Evolutionary conservation across 2,888 invertebrate genomes (phyloP), one percentile per base, ranked within the genome.

Genomic region (Alviniconcha strummeri): DNA sequence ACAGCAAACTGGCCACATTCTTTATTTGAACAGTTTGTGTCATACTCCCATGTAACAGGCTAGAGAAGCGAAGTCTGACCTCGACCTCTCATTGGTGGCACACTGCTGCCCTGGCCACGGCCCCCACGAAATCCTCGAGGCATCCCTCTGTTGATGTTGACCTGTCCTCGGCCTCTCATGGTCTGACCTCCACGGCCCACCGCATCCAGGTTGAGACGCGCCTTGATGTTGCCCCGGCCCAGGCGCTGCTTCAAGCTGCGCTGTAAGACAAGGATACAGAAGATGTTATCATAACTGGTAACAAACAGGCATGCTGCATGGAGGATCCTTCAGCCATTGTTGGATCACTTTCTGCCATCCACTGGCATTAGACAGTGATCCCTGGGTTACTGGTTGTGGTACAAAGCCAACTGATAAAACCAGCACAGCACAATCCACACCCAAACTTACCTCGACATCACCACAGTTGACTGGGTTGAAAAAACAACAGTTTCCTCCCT

Each of bases 151-250:
- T 76, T 76, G 9, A 80, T 69, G 80, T n/a, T 56, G 13, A n/a
- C 64, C 64, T 52, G 64, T 4, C 85, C 84, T 13, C 86, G 79
- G 4, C 88, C 85, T 64, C 88, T 81, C 54, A 75, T 72, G 8
- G 83, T 78, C 7, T 88, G 86, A 55, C 92, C 86, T 11, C 89
- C 88, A 13, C 91, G 85, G 13, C 90, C 90, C 11, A 83, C 85
- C 52, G 86, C 88, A n/a, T 88, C 86, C 84, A 91, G 84, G 19
- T 89, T 89, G 56, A 92, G 87, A n/a, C 91, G 86, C 8, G 90
- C 88, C 81, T 92, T 92, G 7, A 92, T 88, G 86, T 91, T 91
- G 69, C 84, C 82, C 9, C 82, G 84, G 2, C 89, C 89, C 11
- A 89, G 83, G 2, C 89, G 82, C 76, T 89, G 89, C 78, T 89